Percentiles rank a stretch among this genome's conserved stretches.
These are phyloP conservation scores for Tipula vernalis DNA, from an alignment of 2,888 invertebrate species.

Conservation along the genomic window DNA sequence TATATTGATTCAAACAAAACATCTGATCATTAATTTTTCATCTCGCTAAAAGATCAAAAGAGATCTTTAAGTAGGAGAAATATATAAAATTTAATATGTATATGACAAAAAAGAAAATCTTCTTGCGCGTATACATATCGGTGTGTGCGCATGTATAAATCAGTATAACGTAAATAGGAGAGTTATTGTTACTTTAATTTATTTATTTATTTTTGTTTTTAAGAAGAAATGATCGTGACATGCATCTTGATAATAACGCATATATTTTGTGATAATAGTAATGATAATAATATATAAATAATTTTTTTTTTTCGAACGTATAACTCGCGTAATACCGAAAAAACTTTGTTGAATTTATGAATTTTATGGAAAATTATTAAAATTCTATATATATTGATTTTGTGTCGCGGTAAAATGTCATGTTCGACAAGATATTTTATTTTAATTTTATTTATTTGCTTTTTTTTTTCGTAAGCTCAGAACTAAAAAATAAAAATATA, in stretches of 20 bases:
- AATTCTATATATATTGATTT: not conserved
- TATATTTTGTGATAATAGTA: not conserved
- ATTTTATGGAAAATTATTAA: not conserved
- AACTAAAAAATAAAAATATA: not conserved
- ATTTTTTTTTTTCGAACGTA: not conserved
- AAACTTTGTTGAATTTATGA: not conserved
- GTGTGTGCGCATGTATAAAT: not conserved
- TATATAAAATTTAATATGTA: not conserved
- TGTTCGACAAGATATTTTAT: not conserved
- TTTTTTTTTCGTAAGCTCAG: not conserved
- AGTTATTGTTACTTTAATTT: not conserved
- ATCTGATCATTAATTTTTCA: not conserved
- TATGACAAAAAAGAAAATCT: not conserved
- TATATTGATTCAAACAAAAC: not conserved
- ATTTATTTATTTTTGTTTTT: not conserved
- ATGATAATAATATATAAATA: not conserved
- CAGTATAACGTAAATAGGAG: not conserved
- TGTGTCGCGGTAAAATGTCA: constrained; percentile 4
- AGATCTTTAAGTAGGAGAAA: not conserved
- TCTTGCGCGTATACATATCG: not conserved
- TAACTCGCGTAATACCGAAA: not conserved
- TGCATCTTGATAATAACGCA: not conserved
- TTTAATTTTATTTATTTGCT: not conserved
- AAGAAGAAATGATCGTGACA: constrained; percentile 4
- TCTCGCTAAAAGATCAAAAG: not conserved